phyloP scores from a whole-genome alignment of 1,140 invertebrate species.

The Oryctes rhinoceros region DNA sequence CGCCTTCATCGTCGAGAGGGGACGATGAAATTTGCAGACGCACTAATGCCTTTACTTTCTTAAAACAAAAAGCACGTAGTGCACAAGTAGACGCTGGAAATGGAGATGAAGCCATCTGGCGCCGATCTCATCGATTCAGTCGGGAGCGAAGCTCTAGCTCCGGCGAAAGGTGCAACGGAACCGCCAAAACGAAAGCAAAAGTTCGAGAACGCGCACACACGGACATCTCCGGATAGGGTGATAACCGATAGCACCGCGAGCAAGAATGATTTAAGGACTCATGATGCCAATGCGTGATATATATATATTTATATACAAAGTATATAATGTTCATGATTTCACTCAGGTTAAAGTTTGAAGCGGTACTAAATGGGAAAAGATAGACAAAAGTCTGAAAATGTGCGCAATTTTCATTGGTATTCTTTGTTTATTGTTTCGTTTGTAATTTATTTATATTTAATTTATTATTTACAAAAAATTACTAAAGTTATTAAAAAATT shows the following conservation, averaged over 20 bases:
- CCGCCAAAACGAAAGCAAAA: constrained; percentile 13
- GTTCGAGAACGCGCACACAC: neutral
- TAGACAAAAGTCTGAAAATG: no score
- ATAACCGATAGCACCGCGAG: no score
- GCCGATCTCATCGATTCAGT: neutral
- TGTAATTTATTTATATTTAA: no score
- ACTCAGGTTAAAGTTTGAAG: no score
- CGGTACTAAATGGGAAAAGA: no score
- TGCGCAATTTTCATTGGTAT: no score
- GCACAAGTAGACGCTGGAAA: neutral
- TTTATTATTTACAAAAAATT: no score
- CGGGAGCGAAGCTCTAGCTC: neutral
- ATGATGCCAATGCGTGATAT: no score
- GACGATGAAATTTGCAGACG: neutral
- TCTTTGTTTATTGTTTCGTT: no score
- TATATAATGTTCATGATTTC: no score
- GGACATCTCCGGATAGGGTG: neutral
- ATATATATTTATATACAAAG: no score
- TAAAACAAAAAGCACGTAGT: constrained; percentile 1
- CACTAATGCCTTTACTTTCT: neutral
- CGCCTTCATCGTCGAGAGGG: neutral
- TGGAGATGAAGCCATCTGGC: neutral
- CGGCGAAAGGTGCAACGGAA: neutral
- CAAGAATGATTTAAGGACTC: no score
- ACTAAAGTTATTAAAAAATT: neutral